These are phyloP conservation scores for Varanus komodoensis DNA, from an alignment of 2,113 vertebrate genomes.

Conservation along the genomic window DNA sequence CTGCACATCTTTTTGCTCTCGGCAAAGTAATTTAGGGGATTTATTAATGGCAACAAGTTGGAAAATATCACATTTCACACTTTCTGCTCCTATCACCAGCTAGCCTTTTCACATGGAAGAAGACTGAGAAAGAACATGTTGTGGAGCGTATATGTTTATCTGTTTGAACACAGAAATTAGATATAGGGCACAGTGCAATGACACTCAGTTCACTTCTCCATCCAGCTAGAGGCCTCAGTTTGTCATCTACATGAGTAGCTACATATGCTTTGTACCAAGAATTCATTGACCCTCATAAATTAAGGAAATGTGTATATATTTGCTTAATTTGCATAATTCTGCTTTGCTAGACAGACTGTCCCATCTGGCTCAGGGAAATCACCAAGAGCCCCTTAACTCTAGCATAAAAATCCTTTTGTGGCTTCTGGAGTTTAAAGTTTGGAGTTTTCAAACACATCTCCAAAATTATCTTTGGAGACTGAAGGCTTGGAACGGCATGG, in stretches of 20 bases:
- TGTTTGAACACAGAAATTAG: neutral
- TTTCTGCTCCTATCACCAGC: neutral
- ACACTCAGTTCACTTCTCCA: neutral
- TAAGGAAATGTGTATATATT: neutral
- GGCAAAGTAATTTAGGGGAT: neutral
- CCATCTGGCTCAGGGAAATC: neutral
- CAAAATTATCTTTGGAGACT: slow-evolving; percentile 4
- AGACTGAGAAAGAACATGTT: neutral
- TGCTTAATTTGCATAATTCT: neutral
- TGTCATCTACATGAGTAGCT: neutral
- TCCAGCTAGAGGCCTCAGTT: neutral
- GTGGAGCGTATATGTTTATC: neutral
- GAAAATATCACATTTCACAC: neutral
- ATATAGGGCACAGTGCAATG: neutral
- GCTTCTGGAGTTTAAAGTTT: neutral
- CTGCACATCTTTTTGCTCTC: neutral
- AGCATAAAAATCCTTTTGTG: neutral
- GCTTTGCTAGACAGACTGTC: slow-evolving; percentile 37
- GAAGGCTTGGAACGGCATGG: neutral
- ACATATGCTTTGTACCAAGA: neutral
- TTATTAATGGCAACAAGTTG: neutral
- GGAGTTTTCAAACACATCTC: neutral
- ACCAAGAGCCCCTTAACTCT: neutral
- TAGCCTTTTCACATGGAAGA: neutral
- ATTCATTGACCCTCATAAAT: neutral